Percentiles rank a stretch among this genome's conserved stretches.
phyloP scores from a whole-genome alignment of 2,113 vertebrate genomes.

The Catagonus wagneri region DNA sequence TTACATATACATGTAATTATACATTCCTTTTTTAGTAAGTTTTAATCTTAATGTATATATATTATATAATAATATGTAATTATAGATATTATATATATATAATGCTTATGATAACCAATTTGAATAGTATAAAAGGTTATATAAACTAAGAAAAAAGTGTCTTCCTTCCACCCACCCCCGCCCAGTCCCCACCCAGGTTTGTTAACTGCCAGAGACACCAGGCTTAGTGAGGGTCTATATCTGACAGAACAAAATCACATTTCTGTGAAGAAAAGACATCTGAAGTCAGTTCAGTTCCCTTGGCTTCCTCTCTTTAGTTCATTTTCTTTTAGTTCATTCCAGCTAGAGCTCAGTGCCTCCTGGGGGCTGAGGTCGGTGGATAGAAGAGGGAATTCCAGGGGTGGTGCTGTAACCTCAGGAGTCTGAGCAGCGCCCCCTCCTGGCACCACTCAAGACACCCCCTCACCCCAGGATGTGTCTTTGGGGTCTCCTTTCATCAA shows the following conservation, averaged over 20 bases:
- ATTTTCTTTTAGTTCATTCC: neutral
- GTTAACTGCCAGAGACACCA: neutral
- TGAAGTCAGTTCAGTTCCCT: neutral
- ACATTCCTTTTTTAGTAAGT: neutral
- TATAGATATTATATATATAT: neutral
- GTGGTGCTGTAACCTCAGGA: neutral
- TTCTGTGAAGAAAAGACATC: neutral
- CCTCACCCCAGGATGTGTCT: neutral
- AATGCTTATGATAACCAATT: neutral
- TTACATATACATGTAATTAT: neutral
- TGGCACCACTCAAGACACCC: neutral
- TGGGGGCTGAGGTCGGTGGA: neutral
- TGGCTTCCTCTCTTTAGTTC: neutral
- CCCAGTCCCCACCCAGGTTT: neutral
- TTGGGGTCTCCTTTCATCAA: neutral
- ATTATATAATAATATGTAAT: neutral
- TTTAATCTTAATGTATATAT: neutral
- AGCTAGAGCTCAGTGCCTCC: no score
- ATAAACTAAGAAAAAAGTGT: neutral
- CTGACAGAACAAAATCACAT: neutral
- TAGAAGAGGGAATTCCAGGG: neutral
- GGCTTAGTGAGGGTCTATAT: neutral
- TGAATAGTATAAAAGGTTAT: neutral
- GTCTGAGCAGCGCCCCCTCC: rapidly evolving
- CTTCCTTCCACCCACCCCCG: neutral